A percentile compares a stretch with the other conserved stretches of the same genome.
Conservation (phyloP, 2,888 invertebrate species). For the Hipparchia semele region DNA sequence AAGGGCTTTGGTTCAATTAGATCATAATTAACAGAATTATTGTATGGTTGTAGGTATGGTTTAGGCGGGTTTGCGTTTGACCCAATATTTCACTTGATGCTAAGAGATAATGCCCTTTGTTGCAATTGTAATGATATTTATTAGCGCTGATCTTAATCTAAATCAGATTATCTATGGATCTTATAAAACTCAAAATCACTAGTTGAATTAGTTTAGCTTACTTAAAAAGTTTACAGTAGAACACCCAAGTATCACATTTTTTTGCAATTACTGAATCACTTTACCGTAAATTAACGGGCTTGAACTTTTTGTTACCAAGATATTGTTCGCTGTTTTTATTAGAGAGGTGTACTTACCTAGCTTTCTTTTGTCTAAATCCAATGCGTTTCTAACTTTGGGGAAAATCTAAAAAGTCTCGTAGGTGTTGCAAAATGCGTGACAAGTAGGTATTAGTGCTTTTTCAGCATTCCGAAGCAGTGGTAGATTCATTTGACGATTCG, state of each 20-base stretch:
- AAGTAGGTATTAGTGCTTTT: too few species aligned
- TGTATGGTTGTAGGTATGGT: background rate
- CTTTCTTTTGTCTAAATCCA: background rate
- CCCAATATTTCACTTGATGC: background rate
- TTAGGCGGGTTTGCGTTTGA: background rate
- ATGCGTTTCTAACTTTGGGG: background rate
- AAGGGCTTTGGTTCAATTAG: slow-evolving; percentile 7
- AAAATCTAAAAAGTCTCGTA: background rate
- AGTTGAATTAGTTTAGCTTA: background rate
- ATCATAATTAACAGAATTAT: background rate
- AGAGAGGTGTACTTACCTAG: too few species aligned
- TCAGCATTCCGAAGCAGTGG: too few species aligned
- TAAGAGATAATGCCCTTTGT: background rate
- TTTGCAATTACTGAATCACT: slow-evolving; percentile 12
- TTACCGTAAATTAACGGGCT: slow-evolving; percentile 10
- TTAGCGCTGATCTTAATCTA: too few species aligned
- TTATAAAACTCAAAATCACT: background rate
- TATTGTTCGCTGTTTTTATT: background rate
- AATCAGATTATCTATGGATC: too few species aligned
- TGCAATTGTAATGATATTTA: background rate
- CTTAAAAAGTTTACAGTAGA: background rate
- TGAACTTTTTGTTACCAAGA: slow-evolving; percentile 8
- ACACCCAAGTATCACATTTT: slow-evolving; percentile 12
- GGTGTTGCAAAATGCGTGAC: background rate
- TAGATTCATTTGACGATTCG: too few species aligned